A percentile compares a stretch with the other conserved stretches of the same genome.
phyloP scores from a whole-genome alignment of 1,140 invertebrate species.

The Galleria mellonella region DNA sequence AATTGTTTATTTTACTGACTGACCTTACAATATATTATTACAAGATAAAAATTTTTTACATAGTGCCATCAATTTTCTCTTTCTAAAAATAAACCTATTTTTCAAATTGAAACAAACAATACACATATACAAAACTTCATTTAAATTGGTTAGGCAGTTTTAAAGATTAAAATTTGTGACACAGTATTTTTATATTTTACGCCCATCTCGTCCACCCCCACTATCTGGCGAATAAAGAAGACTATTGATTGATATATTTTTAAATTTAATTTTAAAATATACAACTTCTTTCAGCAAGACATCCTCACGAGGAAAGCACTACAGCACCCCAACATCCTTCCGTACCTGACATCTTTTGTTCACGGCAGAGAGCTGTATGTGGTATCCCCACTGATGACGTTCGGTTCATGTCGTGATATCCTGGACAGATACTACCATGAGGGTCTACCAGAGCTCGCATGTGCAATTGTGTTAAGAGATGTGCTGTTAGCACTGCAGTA shows the following conservation, averaged over 20 bases:
- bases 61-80: too few species aligned
- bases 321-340: constrained; percentile 86
- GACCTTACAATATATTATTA: too few species aligned
- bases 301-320: constrained; percentile 83
- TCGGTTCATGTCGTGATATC: constrained; percentile 87
- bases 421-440: constrained; percentile 85
- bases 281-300: constrained; percentile 85
- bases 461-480: constrained; percentile 87
- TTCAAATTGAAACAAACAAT: too few species aligned
- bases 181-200: too few species aligned
- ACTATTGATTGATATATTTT: background rate
- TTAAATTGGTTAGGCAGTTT: too few species aligned
- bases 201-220: too few species aligned
- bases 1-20: too few species aligned
- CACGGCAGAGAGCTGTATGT: constrained; percentile 83
- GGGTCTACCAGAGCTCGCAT: constrained; percentile 85
- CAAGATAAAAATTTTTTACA: too few species aligned
- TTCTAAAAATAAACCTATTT: too few species aligned
- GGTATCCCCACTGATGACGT: constrained; percentile 86
- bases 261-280: constrained; percentile 15
- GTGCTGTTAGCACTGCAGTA: constrained; percentile 87
- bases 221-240: too few species aligned
- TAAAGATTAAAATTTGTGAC: too few species aligned
- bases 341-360: constrained; percentile 84
- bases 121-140: too few species aligned